Base-by-base conservation (phyloP, 2,888 invertebrate genomes). In the Drosophila colorata region DNA sequence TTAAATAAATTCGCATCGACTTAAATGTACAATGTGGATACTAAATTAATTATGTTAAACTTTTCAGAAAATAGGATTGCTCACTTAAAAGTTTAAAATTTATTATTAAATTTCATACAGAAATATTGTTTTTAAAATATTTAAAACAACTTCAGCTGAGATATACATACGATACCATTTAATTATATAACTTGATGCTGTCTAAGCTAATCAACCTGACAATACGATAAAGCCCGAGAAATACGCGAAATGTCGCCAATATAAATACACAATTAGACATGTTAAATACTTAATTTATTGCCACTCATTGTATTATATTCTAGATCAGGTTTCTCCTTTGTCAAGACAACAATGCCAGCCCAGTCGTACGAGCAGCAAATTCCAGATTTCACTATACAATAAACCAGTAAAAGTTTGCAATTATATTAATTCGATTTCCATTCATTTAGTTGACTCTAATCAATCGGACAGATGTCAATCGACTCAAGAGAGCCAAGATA, bases 391-490 rank as follows among this genome's bases (percentile, higher is more conserved):
- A 43, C 55, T 43, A 13, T 11, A 16, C 16, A 38, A 18, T 43
- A 13, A 40, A 38, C 28, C 7, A 58, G 65, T 66, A 44, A 49
- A 65, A 56, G 46, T 60, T 48, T 35, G 44, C 66, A 72, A 77
- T 71, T 44, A 47, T 40, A 55, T 44, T 60, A 31, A 40, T 70
- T 53, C 60, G 49, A 58, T 63, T 58, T 61, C 14, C 38, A 49
- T 49, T 37, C 23, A 35, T 33, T 61, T 58, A 23, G 7, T 65
- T 49, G 23, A 14, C 41, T 68, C 43, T 72, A 85, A 87, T 87
- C 79, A 68, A 61, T 11, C 58, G 56, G 88, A 85, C 76, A 79
- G 53, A 69, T 73, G 79, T 85, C 76, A 61, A 57, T 46, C 53
- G 48, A 35, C 14, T 5, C 52, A 44, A 58, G 25, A 47, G 41